Percentiles rank a stretch among this genome's conserved stretches.
These are phyloP conservation scores for Drosophila repletoides DNA, from an alignment of 1,140 invertebrate genomes.

Conservation along the genomic window DNA sequence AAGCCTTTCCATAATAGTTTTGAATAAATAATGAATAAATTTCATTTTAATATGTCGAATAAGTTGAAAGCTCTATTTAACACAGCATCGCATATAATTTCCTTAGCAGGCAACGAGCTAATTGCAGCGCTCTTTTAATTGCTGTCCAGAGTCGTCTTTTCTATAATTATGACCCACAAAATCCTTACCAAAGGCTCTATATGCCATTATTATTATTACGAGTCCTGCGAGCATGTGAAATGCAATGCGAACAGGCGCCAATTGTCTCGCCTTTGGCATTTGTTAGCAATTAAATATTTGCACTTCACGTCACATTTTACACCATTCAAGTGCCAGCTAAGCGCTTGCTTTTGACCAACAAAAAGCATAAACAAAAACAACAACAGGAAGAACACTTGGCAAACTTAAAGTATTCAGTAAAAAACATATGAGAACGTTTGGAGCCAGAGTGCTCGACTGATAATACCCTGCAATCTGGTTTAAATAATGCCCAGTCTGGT, in stretches of 20 bases:
- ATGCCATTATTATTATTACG: slow-evolving; percentile 2
- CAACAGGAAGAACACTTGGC: slow-evolving; percentile 32
- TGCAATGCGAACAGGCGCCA: slow-evolving; percentile 43
- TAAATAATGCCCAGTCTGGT: too few relatives aligned
- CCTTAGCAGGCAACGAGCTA: not conserved
- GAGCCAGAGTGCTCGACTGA: too few relatives aligned
- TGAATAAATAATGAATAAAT: too few relatives aligned
- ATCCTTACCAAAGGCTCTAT: slow-evolving; percentile 5
- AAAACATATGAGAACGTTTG: not conserved
- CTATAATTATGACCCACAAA: slow-evolving; percentile 40
- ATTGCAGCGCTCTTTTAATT: slow-evolving; percentile 14
- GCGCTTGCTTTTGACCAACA: not conserved
- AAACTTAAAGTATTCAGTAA: slow-evolving; percentile 29
- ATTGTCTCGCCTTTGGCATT: slow-evolving; percentile 51
- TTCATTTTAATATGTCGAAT: not conserved
- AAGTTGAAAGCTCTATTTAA: too few relatives aligned
- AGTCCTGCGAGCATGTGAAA: too few relatives aligned
- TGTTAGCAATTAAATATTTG: slow-evolving; percentile 77
- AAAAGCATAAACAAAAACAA: not conserved
- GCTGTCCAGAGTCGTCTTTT: not conserved
- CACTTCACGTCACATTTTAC: slow-evolving; percentile 61
- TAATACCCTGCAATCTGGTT: too few relatives aligned
- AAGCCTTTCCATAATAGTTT: too few relatives aligned
- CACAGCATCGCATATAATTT: not conserved
- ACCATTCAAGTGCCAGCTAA: slow-evolving; percentile 35